These are phyloP conservation scores for Falco punctatus DNA, from an alignment of 2,113 vertebrate species.

Conservation along the genomic window DNA sequence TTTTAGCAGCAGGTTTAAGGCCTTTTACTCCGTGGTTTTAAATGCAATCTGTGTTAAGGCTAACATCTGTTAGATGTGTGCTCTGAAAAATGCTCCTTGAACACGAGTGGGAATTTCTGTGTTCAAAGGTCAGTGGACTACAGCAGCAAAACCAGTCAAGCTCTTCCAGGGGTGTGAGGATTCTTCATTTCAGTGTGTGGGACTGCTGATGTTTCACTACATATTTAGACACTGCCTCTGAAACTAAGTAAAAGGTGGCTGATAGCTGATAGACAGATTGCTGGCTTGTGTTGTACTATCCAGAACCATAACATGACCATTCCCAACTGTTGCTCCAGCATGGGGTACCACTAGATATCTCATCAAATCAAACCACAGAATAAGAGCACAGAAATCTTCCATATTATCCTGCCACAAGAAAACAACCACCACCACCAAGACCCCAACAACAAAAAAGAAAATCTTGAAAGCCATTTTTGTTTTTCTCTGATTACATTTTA, in stretches of 20 bases:
- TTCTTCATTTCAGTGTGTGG: background rate
- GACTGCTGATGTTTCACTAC: background rate
- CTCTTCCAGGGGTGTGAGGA: background rate
- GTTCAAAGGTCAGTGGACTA: background rate
- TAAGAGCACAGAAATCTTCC: slow-evolving; percentile 11
- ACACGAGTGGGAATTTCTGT: background rate
- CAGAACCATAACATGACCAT: slow-evolving; percentile 40
- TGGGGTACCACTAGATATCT: slow-evolving; percentile 34
- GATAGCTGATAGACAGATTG: slow-evolving; percentile 22
- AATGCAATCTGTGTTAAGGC: background rate
- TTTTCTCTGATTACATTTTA: slow-evolving; percentile 18
- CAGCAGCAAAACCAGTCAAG: background rate
- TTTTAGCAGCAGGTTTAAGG: background rate
- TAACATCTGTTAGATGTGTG: background rate
- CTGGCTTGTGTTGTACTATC: slow-evolving; percentile 10
- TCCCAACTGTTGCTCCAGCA: slow-evolving; percentile 47
- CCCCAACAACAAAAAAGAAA: background rate
- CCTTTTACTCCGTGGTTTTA: background rate
- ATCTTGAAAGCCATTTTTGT: background rate
- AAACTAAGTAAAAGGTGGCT: slow-evolving; percentile 35
- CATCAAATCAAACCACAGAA: slow-evolving; percentile 25
- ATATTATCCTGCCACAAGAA: background rate
- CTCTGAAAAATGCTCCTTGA: background rate
- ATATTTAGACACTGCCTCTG: slow-evolving; percentile 8
- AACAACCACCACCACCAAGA: background rate